Percentiles rank a stretch among this genome's conserved stretches.
Conservation (phyloP, 2,888 invertebrate genomes). For the Seladonia tumulorum region DNA sequence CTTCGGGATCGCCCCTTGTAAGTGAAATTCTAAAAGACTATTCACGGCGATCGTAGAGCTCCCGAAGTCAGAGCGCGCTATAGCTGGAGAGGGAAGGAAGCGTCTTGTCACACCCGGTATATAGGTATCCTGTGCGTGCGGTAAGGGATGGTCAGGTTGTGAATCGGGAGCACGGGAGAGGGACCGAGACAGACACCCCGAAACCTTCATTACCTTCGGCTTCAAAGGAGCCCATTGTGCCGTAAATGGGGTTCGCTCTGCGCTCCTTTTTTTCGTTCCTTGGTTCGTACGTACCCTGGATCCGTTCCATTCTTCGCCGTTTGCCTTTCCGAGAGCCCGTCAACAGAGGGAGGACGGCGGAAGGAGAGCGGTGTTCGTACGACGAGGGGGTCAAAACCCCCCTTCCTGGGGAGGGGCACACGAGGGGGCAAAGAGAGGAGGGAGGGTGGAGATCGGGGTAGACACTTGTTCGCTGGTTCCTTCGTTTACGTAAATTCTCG, state of each 20-base stretch:
- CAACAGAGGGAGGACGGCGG: conserved; percentile 52
- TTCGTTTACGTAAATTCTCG: conserved; percentile 72
- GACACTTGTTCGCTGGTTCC: conserved; percentile 62
- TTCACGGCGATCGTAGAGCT: background rate
- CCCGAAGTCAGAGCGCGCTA: background rate
- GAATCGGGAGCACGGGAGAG: conserved; percentile 69
- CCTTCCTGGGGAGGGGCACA: conserved; percentile 22
- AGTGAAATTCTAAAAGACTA: background rate
- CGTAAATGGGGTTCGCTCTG: conserved; percentile 77
- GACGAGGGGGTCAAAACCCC: background rate
- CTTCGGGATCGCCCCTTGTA: background rate
- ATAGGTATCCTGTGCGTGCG: conserved; percentile 72
- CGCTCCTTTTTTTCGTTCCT: conserved; percentile 59
- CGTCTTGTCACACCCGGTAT: conserved; percentile 72
- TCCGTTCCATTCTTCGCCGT: conserved; percentile 75
- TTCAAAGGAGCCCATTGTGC: conserved; percentile 79
- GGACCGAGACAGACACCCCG: conserved; percentile 75
- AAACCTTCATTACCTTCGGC: conserved; percentile 79
- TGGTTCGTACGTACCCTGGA: conserved; percentile 69
- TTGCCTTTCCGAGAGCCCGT: conserved; percentile 74
- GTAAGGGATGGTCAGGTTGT: conserved; percentile 77
- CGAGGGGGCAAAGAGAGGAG: conserved; percentile 26
- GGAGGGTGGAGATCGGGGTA: conserved; percentile 37
- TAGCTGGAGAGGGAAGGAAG: conserved; percentile 22
- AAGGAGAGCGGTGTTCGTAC: conserved; percentile 27